These are phyloP conservation scores for Amblyraja radiata DNA, from an alignment of 2,797 vertebrate species.

Conservation along the genomic window DNA sequence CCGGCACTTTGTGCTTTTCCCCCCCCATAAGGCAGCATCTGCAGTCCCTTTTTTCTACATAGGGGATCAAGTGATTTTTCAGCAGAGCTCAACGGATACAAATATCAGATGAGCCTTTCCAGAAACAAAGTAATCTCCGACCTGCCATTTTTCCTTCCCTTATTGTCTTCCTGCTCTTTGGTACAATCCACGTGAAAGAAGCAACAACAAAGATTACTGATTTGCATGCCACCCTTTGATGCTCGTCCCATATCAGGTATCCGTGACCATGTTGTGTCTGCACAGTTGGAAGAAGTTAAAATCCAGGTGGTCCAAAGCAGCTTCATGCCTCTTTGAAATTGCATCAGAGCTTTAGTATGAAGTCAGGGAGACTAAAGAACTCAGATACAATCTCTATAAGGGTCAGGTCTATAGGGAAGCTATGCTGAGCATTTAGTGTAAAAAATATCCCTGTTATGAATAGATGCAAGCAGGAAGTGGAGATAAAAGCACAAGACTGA, in stretches of 20 bases:
- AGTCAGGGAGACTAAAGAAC: neutral
- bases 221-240: slow-evolving; percentile 32
- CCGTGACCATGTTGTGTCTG: slow-evolving; percentile 38
- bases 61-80: neutral
- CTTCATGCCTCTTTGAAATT: slow-evolving; percentile 28
- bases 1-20: no score
- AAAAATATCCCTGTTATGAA: neutral
- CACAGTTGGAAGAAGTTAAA: neutral
- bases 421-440: neutral
- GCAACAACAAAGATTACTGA: neutral
- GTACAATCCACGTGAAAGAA: neutral
- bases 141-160: neutral
- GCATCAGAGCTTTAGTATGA: neutral
- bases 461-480: neutral
- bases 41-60: no score
- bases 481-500: neutral
- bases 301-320: slow-evolving; percentile 34
- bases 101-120: neutral
- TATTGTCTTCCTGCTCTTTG: neutral
- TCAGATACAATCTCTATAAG: slow-evolving; percentile 4
- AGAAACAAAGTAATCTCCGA: neutral
- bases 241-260: slow-evolving; percentile 13
- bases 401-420: neutral
- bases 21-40: no score
- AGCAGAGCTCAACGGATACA: neutral